phyloP scores from a whole-genome alignment of 1,140 invertebrate genomes.

The Drosophila eugracilis region DNA sequence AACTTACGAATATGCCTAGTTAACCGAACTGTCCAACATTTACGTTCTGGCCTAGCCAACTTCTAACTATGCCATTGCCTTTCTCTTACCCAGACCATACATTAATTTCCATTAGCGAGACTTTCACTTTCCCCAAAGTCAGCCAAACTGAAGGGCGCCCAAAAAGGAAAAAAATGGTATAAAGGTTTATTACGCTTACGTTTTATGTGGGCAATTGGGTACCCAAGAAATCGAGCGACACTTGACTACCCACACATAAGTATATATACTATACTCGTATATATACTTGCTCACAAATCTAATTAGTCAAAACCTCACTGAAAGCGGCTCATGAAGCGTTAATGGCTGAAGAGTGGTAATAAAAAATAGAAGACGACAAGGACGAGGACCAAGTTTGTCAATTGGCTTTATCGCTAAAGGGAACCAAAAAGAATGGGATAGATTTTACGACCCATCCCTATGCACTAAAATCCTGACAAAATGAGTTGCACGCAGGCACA shows the following conservation, averaged over 20 bases:
- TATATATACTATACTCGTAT: constrained; percentile 18
- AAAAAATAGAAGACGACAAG: constrained; percentile 53
- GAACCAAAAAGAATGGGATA: constrained; percentile 1
- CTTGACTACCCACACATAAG: constrained; percentile 30
- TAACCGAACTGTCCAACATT: constrained; percentile 33
- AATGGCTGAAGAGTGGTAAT: constrained; percentile 51
- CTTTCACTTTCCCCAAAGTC: constrained; percentile 29
- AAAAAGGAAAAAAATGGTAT: constrained; percentile 4
- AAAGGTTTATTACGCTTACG: constrained; percentile 71
- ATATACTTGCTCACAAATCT: constrained; percentile 55
- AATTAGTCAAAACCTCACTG: constrained; percentile 56
- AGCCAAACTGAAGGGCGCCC: constrained; percentile 1
- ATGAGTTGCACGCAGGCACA: constrained; percentile 50
- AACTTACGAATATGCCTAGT: constrained; percentile 60
- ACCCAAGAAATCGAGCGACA: constrained; percentile 25
- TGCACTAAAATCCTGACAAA: constrained; percentile 63
- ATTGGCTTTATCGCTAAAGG: constrained; percentile 25
- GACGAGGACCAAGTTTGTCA: constrained; percentile 56
- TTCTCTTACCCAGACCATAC: constrained; percentile 6
- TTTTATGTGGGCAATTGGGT: constrained; percentile 62
- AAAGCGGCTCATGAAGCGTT: constrained; percentile 51
- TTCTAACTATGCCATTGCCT: neutral
- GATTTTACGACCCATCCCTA: constrained; percentile 54
- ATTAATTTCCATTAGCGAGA: constrained; percentile 75
- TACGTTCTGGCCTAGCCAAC: constrained; percentile 3